phyloP scores from a whole-genome alignment of 2,888 invertebrate genomes.

The Cacoxenus indagator region DNA sequence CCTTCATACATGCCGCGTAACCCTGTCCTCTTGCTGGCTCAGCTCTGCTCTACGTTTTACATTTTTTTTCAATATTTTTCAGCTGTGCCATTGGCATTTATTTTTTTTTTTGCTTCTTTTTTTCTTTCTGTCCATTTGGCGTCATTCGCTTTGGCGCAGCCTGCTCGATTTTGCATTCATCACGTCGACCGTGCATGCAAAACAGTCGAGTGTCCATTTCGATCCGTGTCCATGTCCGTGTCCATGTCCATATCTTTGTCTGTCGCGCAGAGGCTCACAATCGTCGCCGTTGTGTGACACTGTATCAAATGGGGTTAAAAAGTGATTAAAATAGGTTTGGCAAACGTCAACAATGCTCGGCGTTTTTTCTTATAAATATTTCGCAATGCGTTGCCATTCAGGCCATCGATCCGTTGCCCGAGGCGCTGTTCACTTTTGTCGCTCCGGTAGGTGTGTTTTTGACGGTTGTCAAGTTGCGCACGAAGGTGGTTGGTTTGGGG shows the following conservation, averaged over 20 bases:
- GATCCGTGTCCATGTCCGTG: constrained; percentile 3
- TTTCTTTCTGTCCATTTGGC: neutral
- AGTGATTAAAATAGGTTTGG: constrained; percentile 68
- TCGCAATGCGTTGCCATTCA: no score
- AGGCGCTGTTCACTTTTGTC: no score
- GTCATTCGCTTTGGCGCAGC: neutral
- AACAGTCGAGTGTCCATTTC: neutral
- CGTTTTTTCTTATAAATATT: no score
- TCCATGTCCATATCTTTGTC: neutral
- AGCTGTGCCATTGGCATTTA: constrained; percentile 11
- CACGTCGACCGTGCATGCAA: neutral
- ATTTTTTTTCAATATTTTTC: constrained; percentile 1
- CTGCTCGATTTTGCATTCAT: neutral
- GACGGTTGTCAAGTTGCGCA: no score
- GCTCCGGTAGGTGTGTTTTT: no score
- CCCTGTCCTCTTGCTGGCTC: neutral
- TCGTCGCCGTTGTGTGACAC: constrained; percentile 43
- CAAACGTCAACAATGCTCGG: constrained; percentile 63
- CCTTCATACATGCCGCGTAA: neutral
- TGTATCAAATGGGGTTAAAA: constrained; percentile 69
- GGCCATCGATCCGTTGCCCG: no score
- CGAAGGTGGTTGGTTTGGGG: no score
- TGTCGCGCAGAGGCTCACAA: neutral
- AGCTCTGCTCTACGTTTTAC: neutral
- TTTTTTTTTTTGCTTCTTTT: neutral